phyloP scores from a whole-genome alignment of 2,888 invertebrate genomes.

The Phymatocera aterrima region DNA sequence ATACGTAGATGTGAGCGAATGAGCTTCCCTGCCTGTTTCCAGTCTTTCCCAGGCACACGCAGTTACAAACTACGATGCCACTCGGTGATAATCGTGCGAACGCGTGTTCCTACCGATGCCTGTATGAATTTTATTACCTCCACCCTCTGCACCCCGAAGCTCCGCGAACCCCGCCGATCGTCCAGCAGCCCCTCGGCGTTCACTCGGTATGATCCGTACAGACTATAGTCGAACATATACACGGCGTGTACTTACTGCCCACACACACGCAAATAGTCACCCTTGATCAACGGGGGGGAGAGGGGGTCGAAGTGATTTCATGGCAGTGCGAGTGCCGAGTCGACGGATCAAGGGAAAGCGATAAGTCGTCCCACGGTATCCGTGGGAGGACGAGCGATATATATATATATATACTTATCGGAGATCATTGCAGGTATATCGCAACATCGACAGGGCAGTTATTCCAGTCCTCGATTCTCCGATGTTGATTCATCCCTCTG shows the following conservation, averaged over 20 bases:
- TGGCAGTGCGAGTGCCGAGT: conserved; percentile 58
- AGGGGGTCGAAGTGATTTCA: conserved; percentile 64
- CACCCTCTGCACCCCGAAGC: conserved; percentile 56
- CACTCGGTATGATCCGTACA: conserved; percentile 21
- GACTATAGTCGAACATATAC: not conserved
- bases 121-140: conserved; percentile 71
- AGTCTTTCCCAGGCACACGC: conserved; percentile 68
- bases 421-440: conserved; percentile 6
- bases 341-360: conserved; percentile 49
- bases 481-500: not conserved
- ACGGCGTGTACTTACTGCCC: conserved; percentile 37
- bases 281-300: conserved; percentile 51
- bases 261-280: conserved; percentile 41
- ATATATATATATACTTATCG: conserved; percentile 18
- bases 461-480: conserved; percentile 36
- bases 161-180: conserved; percentile 46
- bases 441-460: conserved; percentile 14
- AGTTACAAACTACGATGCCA: conserved; percentile 14
- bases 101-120: conserved; percentile 70
- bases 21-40: conserved; percentile 42
- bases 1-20: too few relatives aligned
- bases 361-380: conserved; percentile 27
- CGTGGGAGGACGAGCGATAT: not conserved
- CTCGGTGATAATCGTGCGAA: conserved; percentile 68
- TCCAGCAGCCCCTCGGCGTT: conserved; percentile 47